Evolutionary conservation across 1,140 invertebrate genomes (phyloP), one percentile per base, ranked within the genome.

Genomic region (Xylocopa sonorina): DNA sequence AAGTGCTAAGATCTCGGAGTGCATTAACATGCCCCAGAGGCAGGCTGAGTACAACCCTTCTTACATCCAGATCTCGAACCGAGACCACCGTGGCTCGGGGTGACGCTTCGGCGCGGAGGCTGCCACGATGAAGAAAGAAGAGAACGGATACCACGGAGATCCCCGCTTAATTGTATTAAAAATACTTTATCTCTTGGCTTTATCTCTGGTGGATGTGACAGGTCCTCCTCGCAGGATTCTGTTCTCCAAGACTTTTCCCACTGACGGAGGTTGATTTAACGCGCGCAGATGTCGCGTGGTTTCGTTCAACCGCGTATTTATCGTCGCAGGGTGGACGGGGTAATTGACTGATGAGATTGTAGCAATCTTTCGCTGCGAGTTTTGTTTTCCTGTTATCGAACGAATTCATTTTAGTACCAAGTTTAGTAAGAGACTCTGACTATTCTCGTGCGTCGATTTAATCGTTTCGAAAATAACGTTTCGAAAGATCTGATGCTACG

Each of bases 1-100:
- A 93, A 93, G 92, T 93, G 92, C 92, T 92, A 93, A 93, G 92
- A 93, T 92, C 91, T 92, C 77, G 83, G 90, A 93, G 92, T 93
- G 91, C 92, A 93, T 93, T 93, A 93, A 93, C 92, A 92, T 92
- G 92, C 91, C 92, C 89, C 78, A 84, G 84, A 93, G 92, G 91
- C 91, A 90, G 90, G 89, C 89, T 88, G 90, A 89, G 88, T 92
- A 93, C 91, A 93, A 93, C 92, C 92, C 92, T 93, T 93, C 92
- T 93, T 93, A 93, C 92, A 91, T 90, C 91, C 84, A 83, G 83
- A 89, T 88, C 91, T 89, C 87, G 84, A 89, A 81, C 86, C 81
- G 81, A 87, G 86, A 87, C 86, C 86, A 86, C 73, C 81, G 76
- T 67, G 76, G 89, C 87, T 84, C 77, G 43, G 46, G 72, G 46